A percentile compares a stretch with the other conserved stretches of the same genome.
Conservation (phyloP, 2,888 invertebrate genomes). For the Diabrotica balteata region DNA sequence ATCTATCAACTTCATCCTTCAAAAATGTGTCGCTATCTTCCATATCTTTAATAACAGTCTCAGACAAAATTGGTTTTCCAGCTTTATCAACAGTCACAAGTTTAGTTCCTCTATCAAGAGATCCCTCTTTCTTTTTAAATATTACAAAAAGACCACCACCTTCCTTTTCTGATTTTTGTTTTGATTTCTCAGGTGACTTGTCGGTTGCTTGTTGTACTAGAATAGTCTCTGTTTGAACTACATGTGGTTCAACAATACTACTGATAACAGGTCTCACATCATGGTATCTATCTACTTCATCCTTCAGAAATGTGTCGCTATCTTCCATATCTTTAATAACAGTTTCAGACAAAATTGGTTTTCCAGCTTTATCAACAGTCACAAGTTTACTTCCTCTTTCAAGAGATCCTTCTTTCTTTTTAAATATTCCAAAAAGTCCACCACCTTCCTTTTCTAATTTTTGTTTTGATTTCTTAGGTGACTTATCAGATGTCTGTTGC, state of each 20-base stretch:
- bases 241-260: conserved; percentile 12
- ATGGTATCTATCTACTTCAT: conserved; percentile 43
- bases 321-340: conserved; percentile 7
- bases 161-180: conserved; percentile 25
- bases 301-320: conserved; percentile 38
- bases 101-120: conserved; percentile 3
- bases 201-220: conserved; percentile 10
- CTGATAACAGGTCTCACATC: conserved; percentile 36
- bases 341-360: conserved; percentile 4
- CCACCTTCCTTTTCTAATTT: conserved; percentile 12
- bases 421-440: conserved; percentile 41
- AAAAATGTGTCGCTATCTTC: conserved; percentile 38
- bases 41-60: conserved; percentile 35
- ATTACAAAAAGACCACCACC: conserved; percentile 27
- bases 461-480: conserved; percentile 14
- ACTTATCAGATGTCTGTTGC: conserved; percentile 25
- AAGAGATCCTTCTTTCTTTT: conserved; percentile 40
- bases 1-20: conserved; percentile 39
- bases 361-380: background rate
- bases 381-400: conserved; percentile 7
- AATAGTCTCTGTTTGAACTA: conserved; percentile 27
- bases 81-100: background rate
- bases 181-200: conserved; percentile 5
- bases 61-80: conserved; percentile 28
- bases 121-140: conserved; percentile 29